These are phyloP conservation scores for Drosophila affinis DNA, from an alignment of 2,888 invertebrate species.

Conservation along the genomic window DNA sequence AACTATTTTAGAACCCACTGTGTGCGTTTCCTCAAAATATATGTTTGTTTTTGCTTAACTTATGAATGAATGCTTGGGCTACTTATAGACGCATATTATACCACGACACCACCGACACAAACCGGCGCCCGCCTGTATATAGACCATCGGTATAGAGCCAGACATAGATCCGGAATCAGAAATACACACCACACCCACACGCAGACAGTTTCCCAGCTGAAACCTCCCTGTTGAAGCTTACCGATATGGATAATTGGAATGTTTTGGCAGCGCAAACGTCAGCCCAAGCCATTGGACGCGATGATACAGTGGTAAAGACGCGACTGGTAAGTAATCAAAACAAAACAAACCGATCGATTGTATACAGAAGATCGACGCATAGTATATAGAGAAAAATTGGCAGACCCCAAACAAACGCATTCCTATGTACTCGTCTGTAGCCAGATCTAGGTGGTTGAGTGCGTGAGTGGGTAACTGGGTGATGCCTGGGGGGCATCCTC, in stretches of 20 bases:
- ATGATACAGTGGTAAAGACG: constrained; percentile 84
- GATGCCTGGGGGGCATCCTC: constrained; percentile 12
- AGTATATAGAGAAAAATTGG: constrained; percentile 19
- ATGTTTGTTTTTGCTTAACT: too few relatives aligned
- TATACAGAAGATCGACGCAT: constrained; percentile 13
- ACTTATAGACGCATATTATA: constrained; percentile 56
- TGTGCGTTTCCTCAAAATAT: neutral
- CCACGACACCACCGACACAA: constrained; percentile 36
- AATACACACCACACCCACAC: constrained; percentile 24
- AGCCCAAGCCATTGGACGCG: constrained; percentile 88
- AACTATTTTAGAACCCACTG: neutral
- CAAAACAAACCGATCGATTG: constrained; percentile 53
- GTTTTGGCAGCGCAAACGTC: constrained; percentile 87
- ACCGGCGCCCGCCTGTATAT: constrained; percentile 28
- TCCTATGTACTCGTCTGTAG: constrained; percentile 2
- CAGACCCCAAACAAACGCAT: constrained; percentile 26
- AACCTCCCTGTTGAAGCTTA: constrained; percentile 26
- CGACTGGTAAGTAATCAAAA: constrained; percentile 81
- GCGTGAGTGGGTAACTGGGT: constrained; percentile 19
- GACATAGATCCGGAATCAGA: constrained; percentile 31
- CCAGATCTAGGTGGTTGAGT: constrained; percentile 7
- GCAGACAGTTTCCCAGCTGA: constrained; percentile 26
- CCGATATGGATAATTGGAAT: constrained; percentile 91
- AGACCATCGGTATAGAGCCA: constrained; percentile 24
- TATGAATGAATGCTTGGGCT: constrained; percentile 53